These are phyloP conservation scores for Colistium nudipinnis DNA, from an alignment of 2,113 vertebrate genomes.

Conservation along the genomic window DNA sequence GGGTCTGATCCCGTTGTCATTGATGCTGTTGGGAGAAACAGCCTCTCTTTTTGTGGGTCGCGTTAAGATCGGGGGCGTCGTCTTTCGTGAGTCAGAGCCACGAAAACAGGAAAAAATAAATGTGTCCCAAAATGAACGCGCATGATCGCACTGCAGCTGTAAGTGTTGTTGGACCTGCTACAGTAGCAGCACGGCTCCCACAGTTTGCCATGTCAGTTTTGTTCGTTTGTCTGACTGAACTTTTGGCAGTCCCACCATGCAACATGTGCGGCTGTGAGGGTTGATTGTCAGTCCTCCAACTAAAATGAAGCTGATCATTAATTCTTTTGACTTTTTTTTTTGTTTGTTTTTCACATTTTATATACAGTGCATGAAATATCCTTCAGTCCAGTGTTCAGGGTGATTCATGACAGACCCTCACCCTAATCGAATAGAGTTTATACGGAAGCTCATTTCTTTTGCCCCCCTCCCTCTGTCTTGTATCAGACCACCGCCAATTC, in stretches of 20 bases:
- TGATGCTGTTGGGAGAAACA: background rate
- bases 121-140: background rate
- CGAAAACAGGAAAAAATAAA: background rate
- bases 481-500: constrained; percentile 32
- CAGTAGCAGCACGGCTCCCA: background rate
- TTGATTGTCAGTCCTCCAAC: no score
- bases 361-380: constrained; percentile 9
- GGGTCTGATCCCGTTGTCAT: background rate
- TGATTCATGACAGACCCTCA: constrained; percentile 12
- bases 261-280: no score
- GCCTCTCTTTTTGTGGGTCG: background rate
- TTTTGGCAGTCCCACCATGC: no score
- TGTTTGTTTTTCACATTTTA: background rate
- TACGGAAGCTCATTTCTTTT: constrained; percentile 37
- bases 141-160: background rate
- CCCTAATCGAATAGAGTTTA: constrained; percentile 46
- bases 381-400: constrained; percentile 6
- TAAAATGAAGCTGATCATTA: no score
- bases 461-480: constrained; percentile 38
- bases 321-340: no score
- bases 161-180: background rate
- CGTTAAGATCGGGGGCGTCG: background rate
- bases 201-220: background rate
- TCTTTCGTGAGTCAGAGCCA: background rate
- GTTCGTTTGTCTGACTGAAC: no score